A percentile compares a stretch with the other conserved stretches of the same genome.
Evolutionary conservation across 1,140 invertebrate genomes (phyloP).

Genomic region (Drosophila guanche): DNA sequence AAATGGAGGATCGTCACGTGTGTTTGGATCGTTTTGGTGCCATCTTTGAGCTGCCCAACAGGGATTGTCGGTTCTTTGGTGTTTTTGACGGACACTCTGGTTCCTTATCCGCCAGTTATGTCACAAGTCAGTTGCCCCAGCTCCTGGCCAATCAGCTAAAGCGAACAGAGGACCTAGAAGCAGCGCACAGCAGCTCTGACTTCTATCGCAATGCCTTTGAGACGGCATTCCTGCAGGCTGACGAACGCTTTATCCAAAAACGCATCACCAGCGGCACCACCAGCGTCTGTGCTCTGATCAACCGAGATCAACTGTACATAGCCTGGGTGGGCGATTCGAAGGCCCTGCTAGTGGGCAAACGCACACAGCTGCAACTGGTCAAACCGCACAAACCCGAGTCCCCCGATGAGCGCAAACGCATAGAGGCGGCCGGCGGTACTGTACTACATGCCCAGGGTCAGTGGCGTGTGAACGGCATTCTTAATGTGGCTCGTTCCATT

Average conservation of each 20-base stretch:
- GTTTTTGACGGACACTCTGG: slow-evolving; percentile 99
- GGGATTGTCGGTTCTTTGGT: slow-evolving; percentile 89
- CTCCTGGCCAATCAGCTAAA: slow-evolving; percentile 91
- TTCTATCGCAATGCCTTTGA: slow-evolving; percentile 87
- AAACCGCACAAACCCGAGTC: slow-evolving; percentile 92
- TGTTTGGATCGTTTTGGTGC: slow-evolving; percentile 67
- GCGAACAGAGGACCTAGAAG: not conserved
- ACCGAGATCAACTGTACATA: slow-evolving; percentile 88
- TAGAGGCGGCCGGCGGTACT: slow-evolving; percentile 65
- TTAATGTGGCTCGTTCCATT: slow-evolving; percentile 81
- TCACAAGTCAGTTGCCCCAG: slow-evolving; percentile 93
- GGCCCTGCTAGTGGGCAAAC: slow-evolving; percentile 90
- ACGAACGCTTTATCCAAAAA: slow-evolving; percentile 91
- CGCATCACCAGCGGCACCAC: slow-evolving; percentile 91
- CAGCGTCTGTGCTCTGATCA: slow-evolving; percentile 87
- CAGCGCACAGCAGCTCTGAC: slow-evolving; percentile 24
- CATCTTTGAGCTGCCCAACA: slow-evolving; percentile 50
- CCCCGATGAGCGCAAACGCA: slow-evolving; percentile 66
- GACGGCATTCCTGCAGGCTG: slow-evolving; percentile 89
- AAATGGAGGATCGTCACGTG: slow-evolving; percentile 80
- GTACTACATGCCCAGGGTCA: slow-evolving; percentile 75
- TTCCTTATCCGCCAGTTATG: slow-evolving; percentile 93
- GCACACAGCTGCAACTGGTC: slow-evolving; percentile 86
- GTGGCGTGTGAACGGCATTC: slow-evolving; percentile 80
- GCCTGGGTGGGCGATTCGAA: slow-evolving; percentile 98